Evolutionary conservation across 2,888 invertebrate species (phyloP), one percentile per base, ranked within the genome.

Genomic region (Drosophila basisetae): DNA sequence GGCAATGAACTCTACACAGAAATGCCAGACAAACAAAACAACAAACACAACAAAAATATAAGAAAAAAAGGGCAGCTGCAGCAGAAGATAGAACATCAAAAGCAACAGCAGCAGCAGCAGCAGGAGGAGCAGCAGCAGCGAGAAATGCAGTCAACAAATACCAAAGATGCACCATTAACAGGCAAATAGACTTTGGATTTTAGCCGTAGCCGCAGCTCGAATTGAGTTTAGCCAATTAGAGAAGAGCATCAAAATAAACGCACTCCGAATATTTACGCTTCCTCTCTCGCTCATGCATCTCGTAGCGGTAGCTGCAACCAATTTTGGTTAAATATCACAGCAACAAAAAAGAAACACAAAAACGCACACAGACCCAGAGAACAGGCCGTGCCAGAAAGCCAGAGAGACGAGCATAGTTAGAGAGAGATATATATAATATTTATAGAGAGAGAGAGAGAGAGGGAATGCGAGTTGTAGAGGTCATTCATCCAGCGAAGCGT

Each of bases 1-100:
- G 91, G 87, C 91, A 87, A 87, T 91, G 87, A 87, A 87, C 87
- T 91, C 85, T 75, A 84, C 89, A 82, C 63, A 47, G 28, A 75
- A 90, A 73, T 69, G 73, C 74, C 90, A 84, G 85, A 73, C 90
- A 82, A 84, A 81, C 60, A 87, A 61, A 47, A 47, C 25, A 47
- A 47, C 25, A 47, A 22, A 2, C 22, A 35, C 35, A 35, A 13
- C 35, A 35, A 35, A 16, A 35, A 16, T 13, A 2, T 56, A 85
- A 68, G 33, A 54, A 70, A 72, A 37, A 41, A n/a, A 16, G n/a
- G 9, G 18, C 28, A 52, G 52, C 18, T 10, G 18, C 28, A 30
- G 37, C 18, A n/a, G 55, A 28, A 39, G 56, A 39, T 56, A 58
- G 58, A 58, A 58, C 39, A 39, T 13, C 39, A 56, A 9, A 30